phyloP scores from a whole-genome alignment of 2,113 vertebrate genomes.

The Cichladusa arquata region DNA sequence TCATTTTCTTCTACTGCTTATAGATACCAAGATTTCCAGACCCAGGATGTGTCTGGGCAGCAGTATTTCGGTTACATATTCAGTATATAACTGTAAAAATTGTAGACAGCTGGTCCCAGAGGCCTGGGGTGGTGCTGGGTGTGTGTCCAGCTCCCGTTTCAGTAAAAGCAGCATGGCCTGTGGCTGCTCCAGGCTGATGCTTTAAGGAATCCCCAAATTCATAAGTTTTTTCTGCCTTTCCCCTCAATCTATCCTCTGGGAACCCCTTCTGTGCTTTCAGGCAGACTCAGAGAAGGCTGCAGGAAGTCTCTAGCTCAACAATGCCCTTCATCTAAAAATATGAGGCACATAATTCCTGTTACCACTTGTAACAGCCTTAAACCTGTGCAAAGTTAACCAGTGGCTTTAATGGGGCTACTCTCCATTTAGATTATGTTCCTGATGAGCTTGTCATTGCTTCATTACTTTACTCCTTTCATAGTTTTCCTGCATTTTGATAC shows the following conservation, averaged over 20 bases:
- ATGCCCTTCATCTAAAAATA: not conserved
- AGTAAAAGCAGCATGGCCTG: not conserved
- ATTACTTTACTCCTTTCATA: conserved; percentile 26
- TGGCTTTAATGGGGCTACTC: conserved; percentile 3
- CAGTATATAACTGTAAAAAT: not conserved
- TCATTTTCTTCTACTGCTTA: not conserved
- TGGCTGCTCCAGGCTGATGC: not conserved
- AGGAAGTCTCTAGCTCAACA: not conserved
- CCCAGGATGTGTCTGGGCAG: not conserved
- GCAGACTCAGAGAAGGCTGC: not conserved
- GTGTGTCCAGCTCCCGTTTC: not conserved
- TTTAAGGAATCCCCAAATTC: not conserved
- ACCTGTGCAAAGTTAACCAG: not conserved
- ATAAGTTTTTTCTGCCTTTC: not conserved
- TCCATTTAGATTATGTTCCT: not conserved
- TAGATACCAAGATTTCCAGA: not conserved
- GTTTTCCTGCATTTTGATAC: conserved; percentile 13
- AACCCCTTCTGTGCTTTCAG: not conserved
- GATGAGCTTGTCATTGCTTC: conserved; percentile 24
- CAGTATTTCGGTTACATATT: not conserved
- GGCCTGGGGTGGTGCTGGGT: not conserved
- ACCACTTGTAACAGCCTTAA: not conserved
- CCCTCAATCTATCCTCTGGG: accelerated
- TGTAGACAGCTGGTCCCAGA: not conserved
- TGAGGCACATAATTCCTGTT: not conserved